Base-by-base conservation (phyloP, 92 coral and sea anemone genomes). In the Epizoanthus scotinus region DNA sequence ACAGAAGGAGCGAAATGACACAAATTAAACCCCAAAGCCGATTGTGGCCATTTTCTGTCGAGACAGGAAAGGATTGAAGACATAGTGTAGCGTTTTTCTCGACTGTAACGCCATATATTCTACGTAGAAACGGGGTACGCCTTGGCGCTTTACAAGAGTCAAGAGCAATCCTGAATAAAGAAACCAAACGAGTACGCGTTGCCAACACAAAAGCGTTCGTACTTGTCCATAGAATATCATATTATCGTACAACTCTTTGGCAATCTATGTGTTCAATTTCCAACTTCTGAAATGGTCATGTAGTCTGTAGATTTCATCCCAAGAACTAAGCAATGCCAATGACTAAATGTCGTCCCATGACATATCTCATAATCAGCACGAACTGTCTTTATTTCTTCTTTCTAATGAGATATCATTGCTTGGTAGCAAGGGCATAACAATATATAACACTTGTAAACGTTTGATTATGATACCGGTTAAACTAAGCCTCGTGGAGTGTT, bases 31-130 rank as follows among this genome's bases (percentile, higher is more conserved):
- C 81, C 81, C 38, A 75, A 75, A 75, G 81, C 81, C 17, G 68
- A 60, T 59, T 75, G 81, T 59, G 42, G 69, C 27, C 49, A 75
- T 75, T 53, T 75, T 59, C 47, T 40, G 81, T 75, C 81, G 81
- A 75, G 68, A 75, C 81, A 75, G 69, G 81, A 75, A 75, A 75
- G 44, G 55, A 58, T 74, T 58, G 42, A 15, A 57, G 52, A 75
- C 49, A 20, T 58, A 38, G 5, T 7, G 70, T 27, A 15, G 14
- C 21, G 47, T 64, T 38, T 64, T 20, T n/a, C 18, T 64, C 7
- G 44, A 44, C 8, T 29, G 66, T 63, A 58, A 58, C 24, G 14
- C 55, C 13, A 17, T 20, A 22, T 34, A 29, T 73, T 15, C 22
- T 5, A 54, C n/a, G 15, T 55, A 24, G 19, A 53, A 52, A 54